Base-by-base conservation (phyloP, 2,888 invertebrate genomes). In the Antheraea yamamai region DNA sequence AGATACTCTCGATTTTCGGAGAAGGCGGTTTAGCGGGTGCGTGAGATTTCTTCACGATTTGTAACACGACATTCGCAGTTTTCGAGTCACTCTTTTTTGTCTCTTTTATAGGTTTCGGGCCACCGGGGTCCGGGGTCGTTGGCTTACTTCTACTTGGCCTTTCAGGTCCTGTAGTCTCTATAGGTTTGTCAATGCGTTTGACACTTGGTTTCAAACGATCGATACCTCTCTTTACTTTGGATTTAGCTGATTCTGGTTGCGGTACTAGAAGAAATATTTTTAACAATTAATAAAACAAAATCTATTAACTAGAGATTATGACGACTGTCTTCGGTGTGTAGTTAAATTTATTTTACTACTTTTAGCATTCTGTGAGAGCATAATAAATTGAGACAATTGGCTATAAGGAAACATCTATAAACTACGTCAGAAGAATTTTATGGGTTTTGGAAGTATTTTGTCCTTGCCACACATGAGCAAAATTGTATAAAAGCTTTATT, bases 11-110 rank as follows among this genome's bases (percentile, higher is more conserved):
- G 18, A 71, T 35, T 75, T 73, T 78, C 7, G 76, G 75, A 14
- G 75, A 73, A 4, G 84, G 84, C 14, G 78, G 71, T 64, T 80
- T 89, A 1, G 85, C 83, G 2, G 89, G 88, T 0, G 88, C 88
- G 52, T 87, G 85, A 1, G 91, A 86, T 78, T 92, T 93, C 80
- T 91, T 93, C 4, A 93, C 92, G 64, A 93, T 92, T 86, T 93
- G 93, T 51, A 93, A 79, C 10, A 93, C 91, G 23, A 91, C 89
- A 81, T 90, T 92, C 2, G 91, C 83, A 58, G 82, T 84, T 78
- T 86, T 89, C 39, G 88, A 78, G 61, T 92, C 92, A 80, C 87
- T 88, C 81, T 86, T 88, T 72, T 82, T 81, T 75, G 75, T 78
- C 39, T 81, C 83, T 76, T 85, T 88, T 26, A 77, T 76, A 26